These are phyloP conservation scores for Temnothorax nylanderi DNA, from an alignment of 1,140 invertebrate genomes.

Conservation along the genomic window DNA sequence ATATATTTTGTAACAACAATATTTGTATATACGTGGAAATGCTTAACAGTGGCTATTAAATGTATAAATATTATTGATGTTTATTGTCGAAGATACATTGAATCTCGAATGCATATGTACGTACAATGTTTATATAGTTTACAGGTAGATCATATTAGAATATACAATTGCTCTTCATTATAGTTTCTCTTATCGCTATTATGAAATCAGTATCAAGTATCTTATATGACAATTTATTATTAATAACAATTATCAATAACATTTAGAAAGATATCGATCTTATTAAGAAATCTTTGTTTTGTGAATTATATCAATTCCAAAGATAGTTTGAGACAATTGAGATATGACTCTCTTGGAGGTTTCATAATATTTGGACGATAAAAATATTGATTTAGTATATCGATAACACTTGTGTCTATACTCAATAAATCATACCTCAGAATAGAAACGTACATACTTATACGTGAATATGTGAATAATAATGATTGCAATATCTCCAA, in stretches of 20 bases:
- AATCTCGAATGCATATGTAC: not conserved
- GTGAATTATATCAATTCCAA: no score
- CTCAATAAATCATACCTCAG: no score
- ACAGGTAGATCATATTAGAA: slow-evolving; percentile 62
- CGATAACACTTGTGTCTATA: no score
- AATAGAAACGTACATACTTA: no score
- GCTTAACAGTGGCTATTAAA: not conserved
- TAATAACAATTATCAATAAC: not conserved
- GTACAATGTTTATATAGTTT: slow-evolving; percentile 38
- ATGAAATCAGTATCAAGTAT: slow-evolving; percentile 69
- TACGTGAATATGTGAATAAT: no score
- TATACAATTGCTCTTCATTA: slow-evolving; percentile 62
- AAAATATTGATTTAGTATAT: no score
- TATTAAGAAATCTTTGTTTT: not conserved
- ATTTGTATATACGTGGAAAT: not conserved
- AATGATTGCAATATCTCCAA: no score
- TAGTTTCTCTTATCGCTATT: slow-evolving; percentile 66
- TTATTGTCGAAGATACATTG: slow-evolving; percentile 29
- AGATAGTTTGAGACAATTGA: no score
- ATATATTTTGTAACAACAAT: no score
- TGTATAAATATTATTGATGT: slow-evolving; percentile 17
- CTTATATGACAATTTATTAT: slow-evolving; percentile 49
- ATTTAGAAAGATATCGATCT: no score
- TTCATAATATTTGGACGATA: no score
- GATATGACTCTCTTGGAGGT: no score